A percentile compares a stretch with the other conserved stretches of the same genome.
Evolutionary conservation across 2,888 invertebrate species (phyloP).

Genomic region (Nudaria mundana): DNA sequence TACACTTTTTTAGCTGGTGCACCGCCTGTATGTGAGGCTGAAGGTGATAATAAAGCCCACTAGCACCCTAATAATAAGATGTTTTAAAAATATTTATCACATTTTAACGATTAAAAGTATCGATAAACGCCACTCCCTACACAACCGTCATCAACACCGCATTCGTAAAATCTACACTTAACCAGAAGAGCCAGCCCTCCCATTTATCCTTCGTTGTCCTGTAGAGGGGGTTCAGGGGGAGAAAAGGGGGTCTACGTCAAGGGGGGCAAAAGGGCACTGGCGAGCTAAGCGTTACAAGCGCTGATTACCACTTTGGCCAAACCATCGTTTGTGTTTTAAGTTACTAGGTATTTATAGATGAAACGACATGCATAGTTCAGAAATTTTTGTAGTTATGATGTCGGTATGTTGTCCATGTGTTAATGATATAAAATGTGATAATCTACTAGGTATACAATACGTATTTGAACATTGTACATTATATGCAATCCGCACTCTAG

Average conservation of each 20-base stretch:
- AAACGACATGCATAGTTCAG: too few relatives aligned
- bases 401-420: too few relatives aligned
- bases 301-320: slow-evolving; percentile 48
- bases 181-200: slow-evolving; percentile 81
- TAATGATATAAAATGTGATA: too few relatives aligned
- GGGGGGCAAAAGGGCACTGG: slow-evolving; percentile 71
- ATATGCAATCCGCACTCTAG: too few relatives aligned
- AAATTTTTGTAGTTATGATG: too few relatives aligned
- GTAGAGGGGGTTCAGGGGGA: slow-evolving; percentile 40
- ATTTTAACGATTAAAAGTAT: slow-evolving; percentile 17
- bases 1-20: too few relatives aligned
- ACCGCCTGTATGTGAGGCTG: too few relatives aligned
- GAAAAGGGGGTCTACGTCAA: slow-evolving; percentile 54
- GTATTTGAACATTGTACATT: too few relatives aligned
- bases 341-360: slow-evolving; percentile 42
- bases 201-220: slow-evolving; percentile 80
- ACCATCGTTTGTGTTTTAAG: slow-evolving; percentile 49
- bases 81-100: background rate
- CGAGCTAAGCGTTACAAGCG: slow-evolving; percentile 60
- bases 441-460: too few relatives aligned
- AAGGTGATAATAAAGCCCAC: too few relatives aligned
- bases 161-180: slow-evolving; percentile 82
- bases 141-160: slow-evolving; percentile 79
- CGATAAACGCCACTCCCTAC: slow-evolving; percentile 46
- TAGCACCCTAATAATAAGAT: too few relatives aligned